Evolutionary conservation across 1,140 invertebrate species (phyloP).

Genomic region (Lordiphosa mommai): DNA sequence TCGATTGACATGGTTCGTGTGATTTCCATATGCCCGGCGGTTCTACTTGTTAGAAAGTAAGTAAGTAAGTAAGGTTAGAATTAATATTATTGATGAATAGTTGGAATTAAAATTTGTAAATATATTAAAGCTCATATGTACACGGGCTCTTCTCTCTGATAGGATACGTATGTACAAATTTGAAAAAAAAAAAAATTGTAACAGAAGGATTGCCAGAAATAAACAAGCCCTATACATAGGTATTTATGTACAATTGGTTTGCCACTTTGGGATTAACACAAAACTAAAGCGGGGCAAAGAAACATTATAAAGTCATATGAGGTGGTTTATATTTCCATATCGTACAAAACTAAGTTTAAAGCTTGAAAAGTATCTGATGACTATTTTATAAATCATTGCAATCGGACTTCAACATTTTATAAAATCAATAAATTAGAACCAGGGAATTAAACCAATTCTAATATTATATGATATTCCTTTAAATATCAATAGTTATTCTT

Average conservation of each 20-base stretch:
- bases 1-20: conserved; percentile 86
- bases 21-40: conserved; percentile 84
- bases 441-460: too few relatives aligned
- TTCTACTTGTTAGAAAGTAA: conserved; percentile 81
- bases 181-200: conserved; percentile 25
- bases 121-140: conserved; percentile 26
- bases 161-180: conserved; percentile 35
- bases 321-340: too few relatives aligned
- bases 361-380: too few relatives aligned
- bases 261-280: conserved; percentile 42
- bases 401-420: too few relatives aligned
- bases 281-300: not conserved
- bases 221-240: conserved; percentile 47
- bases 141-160: conserved; percentile 12
- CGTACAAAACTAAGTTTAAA: too few relatives aligned
- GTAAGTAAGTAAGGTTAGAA: conserved; percentile 33
- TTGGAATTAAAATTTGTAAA: too few relatives aligned
- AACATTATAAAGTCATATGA: too few relatives aligned
- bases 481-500: too few relatives aligned
- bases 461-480: too few relatives aligned
- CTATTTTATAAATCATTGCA: too few relatives aligned
- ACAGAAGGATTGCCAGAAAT: conserved; percentile 15
- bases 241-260: conserved; percentile 45
- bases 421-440: too few relatives aligned
- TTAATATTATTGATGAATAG: not conserved